A percentile compares a stretch with the other conserved stretches of the same genome.
These are phyloP conservation scores for Origma solitaria DNA, from an alignment of 2,113 vertebrate species.

Conservation along the genomic window DNA sequence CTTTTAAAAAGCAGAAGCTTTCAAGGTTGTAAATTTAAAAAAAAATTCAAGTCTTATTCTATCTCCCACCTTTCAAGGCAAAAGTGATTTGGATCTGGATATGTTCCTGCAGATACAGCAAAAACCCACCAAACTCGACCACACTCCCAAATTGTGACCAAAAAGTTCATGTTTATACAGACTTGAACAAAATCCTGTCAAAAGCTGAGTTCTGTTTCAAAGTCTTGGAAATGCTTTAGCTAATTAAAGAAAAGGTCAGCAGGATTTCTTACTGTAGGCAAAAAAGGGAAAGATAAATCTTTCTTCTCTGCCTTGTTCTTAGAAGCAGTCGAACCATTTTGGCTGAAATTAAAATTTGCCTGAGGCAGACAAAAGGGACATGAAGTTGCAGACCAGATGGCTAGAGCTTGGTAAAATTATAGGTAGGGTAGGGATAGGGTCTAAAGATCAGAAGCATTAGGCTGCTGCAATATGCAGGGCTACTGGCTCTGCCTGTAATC, in stretches of 20 bases:
- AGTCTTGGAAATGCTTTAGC: neutral
- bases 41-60: neutral
- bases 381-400: neutral
- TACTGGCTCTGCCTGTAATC: neutral
- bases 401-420: neutral
- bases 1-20: neutral
- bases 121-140: rapidly evolving
- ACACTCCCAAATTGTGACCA: neutral
- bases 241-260: conserved; percentile 54
- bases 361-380: neutral
- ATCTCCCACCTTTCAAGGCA: neutral
- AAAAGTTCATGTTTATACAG: neutral
- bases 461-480: neutral
- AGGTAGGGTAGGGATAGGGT: neutral
- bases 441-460: conserved; percentile 6
- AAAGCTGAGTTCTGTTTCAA: neutral
- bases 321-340: neutral
- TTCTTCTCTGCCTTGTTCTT: neutral
- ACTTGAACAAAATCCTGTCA: neutral
- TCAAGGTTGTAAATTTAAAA: neutral
- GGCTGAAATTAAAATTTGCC: conserved; percentile 13
- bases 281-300: neutral
- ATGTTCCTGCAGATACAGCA: neutral
- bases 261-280: neutral
- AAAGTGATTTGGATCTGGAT: neutral